Evolutionary conservation across 2,888 invertebrate species (phyloP).

Genomic region (Byasa hedistus): DNA sequence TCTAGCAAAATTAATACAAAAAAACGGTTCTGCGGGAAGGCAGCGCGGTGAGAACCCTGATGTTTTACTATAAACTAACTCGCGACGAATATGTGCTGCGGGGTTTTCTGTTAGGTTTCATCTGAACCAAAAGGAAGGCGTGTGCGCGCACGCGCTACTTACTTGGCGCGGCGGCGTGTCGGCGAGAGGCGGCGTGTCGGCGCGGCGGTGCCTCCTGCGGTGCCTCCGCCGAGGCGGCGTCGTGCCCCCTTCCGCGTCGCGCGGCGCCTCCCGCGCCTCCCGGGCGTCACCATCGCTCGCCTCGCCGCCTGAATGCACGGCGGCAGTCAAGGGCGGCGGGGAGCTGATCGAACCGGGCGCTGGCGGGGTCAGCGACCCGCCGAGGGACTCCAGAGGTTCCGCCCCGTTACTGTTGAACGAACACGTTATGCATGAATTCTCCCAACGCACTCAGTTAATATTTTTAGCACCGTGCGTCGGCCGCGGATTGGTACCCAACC

Average conservation of each 20-base stretch:
- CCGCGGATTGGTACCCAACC: too few species aligned
- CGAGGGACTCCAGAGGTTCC: slow-evolving; percentile 11
- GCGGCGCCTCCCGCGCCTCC: slow-evolving; percentile 12
- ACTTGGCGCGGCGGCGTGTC: slow-evolving; percentile 29
- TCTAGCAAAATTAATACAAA: too few species aligned
- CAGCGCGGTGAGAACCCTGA: too few species aligned
- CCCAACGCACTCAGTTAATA: background rate
- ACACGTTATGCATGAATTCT: background rate
- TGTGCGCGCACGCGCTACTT: background rate
- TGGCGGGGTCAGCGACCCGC: slow-evolving; percentile 32
- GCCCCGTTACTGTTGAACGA: slow-evolving; percentile 9
- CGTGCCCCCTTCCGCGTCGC: slow-evolving; percentile 34
- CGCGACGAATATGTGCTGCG: too few species aligned
- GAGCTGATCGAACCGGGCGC: slow-evolving; percentile 31
- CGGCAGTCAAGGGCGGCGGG: slow-evolving; percentile 31
- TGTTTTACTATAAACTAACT: too few species aligned
- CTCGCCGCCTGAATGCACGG: slow-evolving; percentile 27
- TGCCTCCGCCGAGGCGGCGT: slow-evolving; percentile 35
- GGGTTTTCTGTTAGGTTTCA: too few species aligned
- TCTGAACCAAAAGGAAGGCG: too few species aligned
- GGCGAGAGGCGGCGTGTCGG: slow-evolving; percentile 37
- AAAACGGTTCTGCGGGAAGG: too few species aligned
- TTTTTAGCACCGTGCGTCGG: background rate
- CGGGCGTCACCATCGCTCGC: slow-evolving; percentile 20
- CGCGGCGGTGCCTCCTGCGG: slow-evolving; percentile 36